Evolutionary conservation across 2,113 vertebrate genomes (phyloP), one percentile per base, ranked within the genome.

Genomic region (Cheilinus undulatus): DNA sequence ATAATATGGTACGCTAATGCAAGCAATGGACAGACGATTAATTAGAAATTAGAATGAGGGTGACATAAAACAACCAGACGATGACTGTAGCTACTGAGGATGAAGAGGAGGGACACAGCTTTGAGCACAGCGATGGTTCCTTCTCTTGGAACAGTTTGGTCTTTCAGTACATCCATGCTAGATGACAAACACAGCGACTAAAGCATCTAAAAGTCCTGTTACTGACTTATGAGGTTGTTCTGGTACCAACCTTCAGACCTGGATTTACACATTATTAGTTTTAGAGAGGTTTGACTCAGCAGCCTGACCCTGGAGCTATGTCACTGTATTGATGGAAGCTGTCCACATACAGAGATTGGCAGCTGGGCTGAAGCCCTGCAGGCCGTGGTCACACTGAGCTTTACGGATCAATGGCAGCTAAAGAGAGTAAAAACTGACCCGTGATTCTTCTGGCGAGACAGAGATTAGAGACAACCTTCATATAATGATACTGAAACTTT

Each of bases 131-230:
- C 45, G 57, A 81, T 75, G 50, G 61, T 73, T 73, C 20, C 9
- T 56, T 68, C 53, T 43, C 67, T 80, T 56, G 15, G 53, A 46
- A 62, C 53, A 57, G 76, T 76, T 78, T 69, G 67, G 78, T 78
- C 73, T 86, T 71, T 78, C 78, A 78, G 65, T 84, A 71, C 83
- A 73, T 56, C 26, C 34, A 63, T 46, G 57, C 64, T 78, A 57
- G 57, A 46, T 79, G 73, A 73, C 60, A 64, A 50, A 73, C 51
- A 75, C 38, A 57, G 40, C n/a, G 63, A 45, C 38, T 62, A 57
- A 73, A 64, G 71, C 74, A 32, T 61, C 66, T 54, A 78, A 60
- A 42, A 72, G 51, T 56, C 34, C 12, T 22, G 10, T 80, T 45
- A 74, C 75, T 68, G 68, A 68, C 53, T 80, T 69, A 48, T 51